phyloP scores from a whole-genome alignment of 2,113 vertebrate genomes.

The Peromyscus leucopus region DNA sequence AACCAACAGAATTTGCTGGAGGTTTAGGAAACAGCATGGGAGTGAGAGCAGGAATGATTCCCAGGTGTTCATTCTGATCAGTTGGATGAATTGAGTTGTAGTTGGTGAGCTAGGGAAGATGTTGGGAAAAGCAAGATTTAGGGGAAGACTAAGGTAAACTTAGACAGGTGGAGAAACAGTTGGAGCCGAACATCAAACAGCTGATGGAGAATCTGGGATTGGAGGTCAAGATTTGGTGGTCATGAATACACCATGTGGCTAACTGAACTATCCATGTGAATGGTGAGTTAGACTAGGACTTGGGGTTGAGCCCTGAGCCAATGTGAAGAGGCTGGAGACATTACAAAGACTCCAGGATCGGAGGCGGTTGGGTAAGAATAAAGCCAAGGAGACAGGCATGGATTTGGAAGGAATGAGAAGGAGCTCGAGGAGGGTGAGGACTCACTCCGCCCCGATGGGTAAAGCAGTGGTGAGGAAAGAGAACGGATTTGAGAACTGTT shows the following conservation, averaged over 20 bases:
- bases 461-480: background rate
- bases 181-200: background rate
- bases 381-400: background rate
- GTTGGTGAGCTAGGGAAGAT: background rate
- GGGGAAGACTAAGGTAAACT: background rate
- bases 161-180: background rate
- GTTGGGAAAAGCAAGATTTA: background rate
- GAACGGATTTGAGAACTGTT: background rate
- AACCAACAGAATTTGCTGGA: background rate
- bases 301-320: background rate
- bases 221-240: background rate
- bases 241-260: background rate
- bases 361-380: background rate
- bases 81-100: background rate
- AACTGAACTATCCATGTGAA: background rate
- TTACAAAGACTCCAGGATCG: background rate
- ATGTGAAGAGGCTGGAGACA: background rate
- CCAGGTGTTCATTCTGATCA: background rate
- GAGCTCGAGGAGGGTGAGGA: background rate
- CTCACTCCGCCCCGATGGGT: background rate
- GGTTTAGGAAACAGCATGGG: background rate
- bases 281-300: background rate
- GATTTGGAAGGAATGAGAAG: background rate
- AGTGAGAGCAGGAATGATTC: background rate
- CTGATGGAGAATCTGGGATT: background rate